Conservation (phyloP, 2,797 vertebrate genomes). For the Myotis pilosus region DNA sequence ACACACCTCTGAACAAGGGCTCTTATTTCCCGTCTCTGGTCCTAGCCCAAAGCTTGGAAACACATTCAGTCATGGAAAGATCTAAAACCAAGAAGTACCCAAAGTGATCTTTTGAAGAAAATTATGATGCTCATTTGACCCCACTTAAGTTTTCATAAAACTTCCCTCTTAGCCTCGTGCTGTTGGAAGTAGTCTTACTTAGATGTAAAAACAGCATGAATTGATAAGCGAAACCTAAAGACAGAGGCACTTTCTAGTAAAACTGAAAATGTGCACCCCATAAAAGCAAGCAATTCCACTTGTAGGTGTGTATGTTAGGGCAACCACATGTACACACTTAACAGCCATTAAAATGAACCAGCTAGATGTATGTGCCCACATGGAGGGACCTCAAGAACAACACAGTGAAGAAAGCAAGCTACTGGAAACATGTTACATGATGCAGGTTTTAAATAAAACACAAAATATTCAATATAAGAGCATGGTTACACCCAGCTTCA, state of each 20-base stretch:
- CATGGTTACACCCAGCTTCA: neutral
- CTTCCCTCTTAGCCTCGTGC: neutral
- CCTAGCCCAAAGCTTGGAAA: slow-evolving; percentile 37
- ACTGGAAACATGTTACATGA: neutral
- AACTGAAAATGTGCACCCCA: neutral
- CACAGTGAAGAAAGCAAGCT: neutral
- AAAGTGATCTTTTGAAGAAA: slow-evolving; percentile 58
- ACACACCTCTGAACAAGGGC: slow-evolving; percentile 36
- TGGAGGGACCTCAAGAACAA: neutral
- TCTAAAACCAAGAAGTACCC: slow-evolving; percentile 17
- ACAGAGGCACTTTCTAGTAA: slow-evolving; percentile 40
- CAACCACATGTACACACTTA: neutral
- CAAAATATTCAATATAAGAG: neutral
- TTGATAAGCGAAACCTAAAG: slow-evolving; percentile 17
- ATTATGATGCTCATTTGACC: slow-evolving; percentile 18
- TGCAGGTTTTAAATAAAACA: neutral
- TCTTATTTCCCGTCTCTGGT: slow-evolving; percentile 40
- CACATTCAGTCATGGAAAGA: slow-evolving; percentile 31
- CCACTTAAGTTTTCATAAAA: slow-evolving; percentile 25
- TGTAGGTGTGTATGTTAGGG: neutral
- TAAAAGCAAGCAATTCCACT: slow-evolving; percentile 23
- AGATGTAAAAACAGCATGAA: neutral
- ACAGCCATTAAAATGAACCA: slow-evolving; percentile 23
- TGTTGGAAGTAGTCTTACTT: neutral
- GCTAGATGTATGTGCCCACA: neutral